These are phyloP conservation scores for Tachina grossa DNA, from an alignment of 2,888 invertebrate genomes.

Conservation along the genomic window DNA sequence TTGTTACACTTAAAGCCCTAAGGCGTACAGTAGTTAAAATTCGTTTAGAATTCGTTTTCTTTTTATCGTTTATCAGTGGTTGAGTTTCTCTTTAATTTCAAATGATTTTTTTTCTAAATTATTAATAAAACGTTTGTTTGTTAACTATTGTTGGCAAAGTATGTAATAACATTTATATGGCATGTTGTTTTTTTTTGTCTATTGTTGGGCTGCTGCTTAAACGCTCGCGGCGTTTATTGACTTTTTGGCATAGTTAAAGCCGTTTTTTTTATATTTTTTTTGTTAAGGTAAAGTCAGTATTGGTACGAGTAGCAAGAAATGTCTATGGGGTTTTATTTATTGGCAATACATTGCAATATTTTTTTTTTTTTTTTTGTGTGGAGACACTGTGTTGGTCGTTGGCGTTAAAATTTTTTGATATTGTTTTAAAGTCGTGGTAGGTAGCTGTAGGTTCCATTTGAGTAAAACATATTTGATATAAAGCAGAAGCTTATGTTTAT, in stretches of 20 bases:
- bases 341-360: conserved; percentile 60
- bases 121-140: conserved; percentile 25
- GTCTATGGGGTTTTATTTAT: conserved; percentile 47
- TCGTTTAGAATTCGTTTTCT: background rate
- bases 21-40: background rate
- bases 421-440: conserved; percentile 51
- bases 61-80: background rate
- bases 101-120: conserved; percentile 7
- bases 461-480: background rate
- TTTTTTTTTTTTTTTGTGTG: conserved; percentile 51
- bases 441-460: conserved; percentile 46
- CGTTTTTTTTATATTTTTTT: conserved; percentile 5
- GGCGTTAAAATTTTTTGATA: conserved; percentile 64
- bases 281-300: conserved; percentile 17
- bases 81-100: background rate
- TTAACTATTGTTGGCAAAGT: conserved; percentile 28
- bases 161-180: conserved; percentile 24
- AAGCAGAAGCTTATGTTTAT: conserved; percentile 43
- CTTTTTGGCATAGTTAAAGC: conserved; percentile 74
- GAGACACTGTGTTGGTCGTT: conserved; percentile 58
- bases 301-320: conserved; percentile 39
- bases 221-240: conserved; percentile 74
- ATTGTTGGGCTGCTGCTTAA: conserved; percentile 54
- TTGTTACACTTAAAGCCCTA: too few relatives aligned
- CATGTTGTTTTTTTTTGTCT: conserved; percentile 28